A percentile compares a stretch with the other conserved stretches of the same genome.
Conservation (phyloP, 2,113 vertebrate genomes). For the Budorcas taxicolor region DNA sequence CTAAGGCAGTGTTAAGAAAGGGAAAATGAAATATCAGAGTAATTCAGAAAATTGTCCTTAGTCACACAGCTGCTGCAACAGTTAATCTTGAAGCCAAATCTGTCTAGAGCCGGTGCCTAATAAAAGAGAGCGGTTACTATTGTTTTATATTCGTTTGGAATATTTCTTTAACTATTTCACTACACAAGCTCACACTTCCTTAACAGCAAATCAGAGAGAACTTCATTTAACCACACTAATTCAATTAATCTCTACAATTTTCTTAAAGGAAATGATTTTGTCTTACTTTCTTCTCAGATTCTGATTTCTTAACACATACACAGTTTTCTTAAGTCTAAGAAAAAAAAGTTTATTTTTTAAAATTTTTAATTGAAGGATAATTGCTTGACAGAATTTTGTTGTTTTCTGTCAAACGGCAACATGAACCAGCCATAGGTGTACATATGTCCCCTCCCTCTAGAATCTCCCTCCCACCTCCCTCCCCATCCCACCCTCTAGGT, state of each 20-base stretch:
- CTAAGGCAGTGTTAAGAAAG: neutral
- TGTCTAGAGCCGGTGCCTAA: neutral
- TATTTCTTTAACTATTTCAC: neutral
- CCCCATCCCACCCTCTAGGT: neutral
- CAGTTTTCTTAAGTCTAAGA: neutral
- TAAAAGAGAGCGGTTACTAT: neutral
- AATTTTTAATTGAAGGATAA: neutral
- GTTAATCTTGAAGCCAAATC: neutral
- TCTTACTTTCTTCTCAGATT: neutral
- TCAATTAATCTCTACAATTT: neutral
- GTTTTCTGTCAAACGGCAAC: neutral
- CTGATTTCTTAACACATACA: neutral
- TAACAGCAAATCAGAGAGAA: neutral
- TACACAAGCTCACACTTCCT: neutral
- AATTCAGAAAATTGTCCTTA: neutral
- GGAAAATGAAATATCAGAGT: neutral
- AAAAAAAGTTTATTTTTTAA: neutral
- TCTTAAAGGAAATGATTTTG: neutral
- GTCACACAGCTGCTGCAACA: neutral
- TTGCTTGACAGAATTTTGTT: neutral
- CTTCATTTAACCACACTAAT: neutral
- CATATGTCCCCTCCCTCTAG: neutral
- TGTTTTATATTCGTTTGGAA: neutral
- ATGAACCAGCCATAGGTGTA: neutral
- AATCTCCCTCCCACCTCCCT: neutral